Conservation (phyloP, 2,113 vertebrate genomes). For the Syngnathus typhle region DNA sequence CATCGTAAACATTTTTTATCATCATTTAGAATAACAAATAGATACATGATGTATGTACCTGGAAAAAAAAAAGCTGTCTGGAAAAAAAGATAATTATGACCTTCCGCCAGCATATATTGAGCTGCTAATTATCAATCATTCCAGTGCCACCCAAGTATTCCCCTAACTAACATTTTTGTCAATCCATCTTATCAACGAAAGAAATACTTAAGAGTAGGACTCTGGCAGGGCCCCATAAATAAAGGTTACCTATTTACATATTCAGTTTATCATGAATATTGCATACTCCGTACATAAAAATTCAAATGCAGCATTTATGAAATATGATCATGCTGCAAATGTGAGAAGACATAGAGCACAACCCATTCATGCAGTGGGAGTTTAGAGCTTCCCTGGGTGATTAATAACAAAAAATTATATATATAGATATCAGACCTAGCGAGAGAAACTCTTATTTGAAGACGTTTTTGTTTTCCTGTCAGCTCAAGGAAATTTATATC, state of each 20-base stretch:
- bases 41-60: constrained; percentile 15
- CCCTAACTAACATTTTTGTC: constrained; percentile 67
- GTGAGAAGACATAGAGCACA: constrained; percentile 65
- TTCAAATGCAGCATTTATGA: constrained; percentile 75
- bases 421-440: constrained; percentile 46
- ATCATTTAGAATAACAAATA: constrained; percentile 33
- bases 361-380: constrained; percentile 58
- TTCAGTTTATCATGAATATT: constrained; percentile 78
- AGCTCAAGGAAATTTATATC: constrained; percentile 10
- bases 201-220: constrained; percentile 68
- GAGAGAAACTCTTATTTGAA: constrained; percentile 41
- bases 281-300: constrained; percentile 75
- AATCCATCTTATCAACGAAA: constrained; percentile 69
- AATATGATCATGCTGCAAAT: constrained; percentile 74
- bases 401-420: constrained; percentile 62
- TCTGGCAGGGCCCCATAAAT: constrained; percentile 72
- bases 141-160: constrained; percentile 46
- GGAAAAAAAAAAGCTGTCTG: constrained; percentile 5
- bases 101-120: constrained; percentile 55
- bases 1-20: constrained; percentile 9
- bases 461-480: constrained; percentile 12
- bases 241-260: constrained; percentile 76
- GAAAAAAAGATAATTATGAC: constrained; percentile 51
- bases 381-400: constrained; percentile 50
- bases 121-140: constrained; percentile 70